These are phyloP conservation scores for Zele albiditarsus DNA, from an alignment of 2,888 invertebrate species.

Conservation along the genomic window DNA sequence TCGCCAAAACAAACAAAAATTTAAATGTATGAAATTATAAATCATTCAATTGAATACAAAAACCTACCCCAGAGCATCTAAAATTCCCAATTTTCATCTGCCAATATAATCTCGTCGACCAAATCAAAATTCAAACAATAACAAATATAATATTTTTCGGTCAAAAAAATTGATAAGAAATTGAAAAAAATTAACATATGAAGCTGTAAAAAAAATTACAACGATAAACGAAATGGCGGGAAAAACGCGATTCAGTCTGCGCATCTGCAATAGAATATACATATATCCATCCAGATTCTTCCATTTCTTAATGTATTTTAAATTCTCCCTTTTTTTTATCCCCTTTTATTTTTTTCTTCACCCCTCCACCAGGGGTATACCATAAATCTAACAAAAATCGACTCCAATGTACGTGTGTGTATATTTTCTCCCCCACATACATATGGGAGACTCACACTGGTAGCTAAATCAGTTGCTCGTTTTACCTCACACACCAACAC, in stretches of 20 bases:
- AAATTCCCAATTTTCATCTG: conserved; percentile 11
- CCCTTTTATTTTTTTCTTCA: neutral
- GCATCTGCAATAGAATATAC: neutral
- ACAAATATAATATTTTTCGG: neutral
- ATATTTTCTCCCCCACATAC: neutral
- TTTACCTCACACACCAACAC: neutral
- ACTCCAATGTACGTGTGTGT: neutral
- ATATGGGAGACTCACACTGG: conserved; percentile 4
- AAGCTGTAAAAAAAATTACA: conserved; percentile 11
- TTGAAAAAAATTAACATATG: neutral
- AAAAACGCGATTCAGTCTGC: conserved; percentile 32
- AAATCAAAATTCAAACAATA: neutral
- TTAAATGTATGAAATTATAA: neutral
- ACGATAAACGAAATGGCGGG: too few species aligned
- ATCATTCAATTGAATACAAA: conserved; percentile 6
- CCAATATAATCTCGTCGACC: neutral
- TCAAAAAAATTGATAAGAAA: neutral
- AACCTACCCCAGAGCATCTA: neutral
- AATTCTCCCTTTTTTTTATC: neutral
- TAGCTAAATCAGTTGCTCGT: conserved; percentile 5
- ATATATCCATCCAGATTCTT: neutral
- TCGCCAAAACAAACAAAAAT: neutral
- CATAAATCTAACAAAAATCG: neutral
- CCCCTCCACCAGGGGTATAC: neutral
- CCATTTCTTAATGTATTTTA: neutral